phyloP scores from a whole-genome alignment of 2,113 vertebrate species.

The Paraplagusia blochii region DNA sequence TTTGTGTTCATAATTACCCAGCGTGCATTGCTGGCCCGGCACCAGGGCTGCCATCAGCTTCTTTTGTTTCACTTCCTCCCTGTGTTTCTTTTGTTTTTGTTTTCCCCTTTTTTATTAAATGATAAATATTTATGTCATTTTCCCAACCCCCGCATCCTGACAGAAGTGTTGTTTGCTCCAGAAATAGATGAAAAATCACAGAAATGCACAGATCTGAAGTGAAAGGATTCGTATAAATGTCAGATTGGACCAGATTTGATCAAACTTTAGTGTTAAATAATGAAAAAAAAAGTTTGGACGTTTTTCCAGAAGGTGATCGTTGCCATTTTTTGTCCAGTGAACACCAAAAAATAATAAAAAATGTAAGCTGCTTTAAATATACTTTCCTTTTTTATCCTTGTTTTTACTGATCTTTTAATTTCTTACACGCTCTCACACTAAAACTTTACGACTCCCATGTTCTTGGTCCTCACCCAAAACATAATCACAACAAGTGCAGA shows the following conservation, averaged over 20 bases:
- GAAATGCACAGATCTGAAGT: slow-evolving; percentile 61
- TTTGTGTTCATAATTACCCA: slow-evolving; percentile 77
- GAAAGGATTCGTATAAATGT: slow-evolving; percentile 68
- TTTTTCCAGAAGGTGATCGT: neutral
- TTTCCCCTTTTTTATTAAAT: slow-evolving; percentile 72
- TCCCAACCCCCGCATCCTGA: slow-evolving; percentile 40
- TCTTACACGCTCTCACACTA: too few relatives aligned
- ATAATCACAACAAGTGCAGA: too few relatives aligned
- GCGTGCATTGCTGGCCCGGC: slow-evolving; percentile 72
- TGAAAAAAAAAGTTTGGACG: slow-evolving; percentile 34
- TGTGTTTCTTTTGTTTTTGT: slow-evolving; percentile 75
- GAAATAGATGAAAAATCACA: slow-evolving; percentile 55
- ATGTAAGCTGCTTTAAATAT: too few relatives aligned
- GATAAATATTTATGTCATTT: slow-evolving; percentile 76
- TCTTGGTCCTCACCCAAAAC: too few relatives aligned
- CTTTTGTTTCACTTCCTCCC: slow-evolving; percentile 76
- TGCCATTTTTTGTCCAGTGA: slow-evolving; percentile 14
- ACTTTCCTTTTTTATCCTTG: too few relatives aligned
- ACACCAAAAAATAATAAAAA: slow-evolving; percentile 9
- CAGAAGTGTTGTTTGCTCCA: slow-evolving; percentile 71
- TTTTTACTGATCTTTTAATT: too few relatives aligned
- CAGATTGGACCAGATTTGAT: slow-evolving; percentile 59
- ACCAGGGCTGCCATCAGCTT: slow-evolving; percentile 75
- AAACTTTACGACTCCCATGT: too few relatives aligned
- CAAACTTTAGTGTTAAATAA: slow-evolving; percentile 37